A percentile compares a stretch with the other conserved stretches of the same genome.
phyloP scores from a whole-genome alignment of 92 coral and sea anemone genomes.

The Epizoanthus ramosus region DNA sequence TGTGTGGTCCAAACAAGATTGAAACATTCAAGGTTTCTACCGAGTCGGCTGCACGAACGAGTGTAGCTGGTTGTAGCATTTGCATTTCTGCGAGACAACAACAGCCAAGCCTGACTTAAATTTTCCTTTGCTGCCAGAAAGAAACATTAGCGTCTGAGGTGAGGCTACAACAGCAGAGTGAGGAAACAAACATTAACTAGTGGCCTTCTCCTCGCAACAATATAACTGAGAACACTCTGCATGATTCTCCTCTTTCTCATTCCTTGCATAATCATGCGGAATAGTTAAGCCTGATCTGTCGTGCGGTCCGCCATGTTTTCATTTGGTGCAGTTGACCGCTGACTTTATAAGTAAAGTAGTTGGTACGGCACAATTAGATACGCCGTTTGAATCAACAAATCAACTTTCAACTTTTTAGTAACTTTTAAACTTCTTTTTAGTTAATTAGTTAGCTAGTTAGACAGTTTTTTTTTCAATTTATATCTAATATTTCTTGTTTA shows the following conservation, averaged over 20 bases:
- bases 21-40: background rate
- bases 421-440: no score
- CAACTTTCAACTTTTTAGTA: no score
- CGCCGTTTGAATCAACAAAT: no score
- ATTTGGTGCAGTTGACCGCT: constrained; percentile 22
- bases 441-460: no score
- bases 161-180: constrained; percentile 3
- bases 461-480: no score
- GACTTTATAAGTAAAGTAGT: constrained; percentile 10
- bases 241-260: constrained; percentile 23
- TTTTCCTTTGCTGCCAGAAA: no score
- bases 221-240: constrained; percentile 23
- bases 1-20: background rate
- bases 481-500: no score
- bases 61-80: background rate
- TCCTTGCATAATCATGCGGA: constrained; percentile 27
- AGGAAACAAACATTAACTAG: constrained; percentile 21
- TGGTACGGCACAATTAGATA: no score
- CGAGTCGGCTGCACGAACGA: background rate
- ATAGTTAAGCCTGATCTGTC: constrained; percentile 13
- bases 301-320: constrained; percentile 27
- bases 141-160: no score
- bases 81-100: background rate
- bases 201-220: constrained; percentile 22
- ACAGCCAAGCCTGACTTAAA: no score